Evolutionary conservation across 1,140 invertebrate genomes (phyloP).

Genomic region (Drosophila sturtevanti): DNA sequence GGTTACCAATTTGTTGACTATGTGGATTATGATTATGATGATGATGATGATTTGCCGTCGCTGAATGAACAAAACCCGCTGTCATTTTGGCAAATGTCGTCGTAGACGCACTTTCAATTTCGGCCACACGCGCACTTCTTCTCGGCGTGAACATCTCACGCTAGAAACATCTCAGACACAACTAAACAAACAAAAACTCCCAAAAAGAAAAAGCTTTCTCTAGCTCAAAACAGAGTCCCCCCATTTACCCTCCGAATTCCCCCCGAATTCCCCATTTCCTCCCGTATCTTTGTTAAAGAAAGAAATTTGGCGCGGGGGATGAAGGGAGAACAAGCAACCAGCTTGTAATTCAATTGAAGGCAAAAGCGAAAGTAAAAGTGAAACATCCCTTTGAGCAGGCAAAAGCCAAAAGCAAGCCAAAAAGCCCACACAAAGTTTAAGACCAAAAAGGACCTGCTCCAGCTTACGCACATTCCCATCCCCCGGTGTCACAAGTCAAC

Average conservation of each 20-base stretch:
- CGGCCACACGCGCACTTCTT: conserved; percentile 74
- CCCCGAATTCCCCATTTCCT: background rate
- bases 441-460: conserved; percentile 25
- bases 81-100: conserved; percentile 66
- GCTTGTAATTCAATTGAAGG: conserved; percentile 57
- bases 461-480: conserved; percentile 29
- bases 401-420: conserved; percentile 11
- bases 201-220: conserved; percentile 64
- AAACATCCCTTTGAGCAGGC: conserved; percentile 70
- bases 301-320: conserved; percentile 4
- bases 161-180: conserved; percentile 81
- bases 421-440: conserved; percentile 24
- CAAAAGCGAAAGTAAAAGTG: conserved; percentile 50
- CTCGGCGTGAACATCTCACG: conserved; percentile 81
- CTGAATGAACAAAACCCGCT: conserved; percentile 77
- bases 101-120: conserved; percentile 57
- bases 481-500: conserved; percentile 47
- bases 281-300: too few relatives aligned
- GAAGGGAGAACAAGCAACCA: conserved; percentile 9
- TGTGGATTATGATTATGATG: conserved; percentile 46
- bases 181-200: conserved; percentile 67
- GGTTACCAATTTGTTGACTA: conserved; percentile 14
- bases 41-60: conserved; percentile 72
- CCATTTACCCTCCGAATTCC: background rate
- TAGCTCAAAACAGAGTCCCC: conserved; percentile 13